Evolutionary conservation across 2,797 vertebrate genomes (phyloP).

Genomic region (Rhynchotus rufescens): DNA sequence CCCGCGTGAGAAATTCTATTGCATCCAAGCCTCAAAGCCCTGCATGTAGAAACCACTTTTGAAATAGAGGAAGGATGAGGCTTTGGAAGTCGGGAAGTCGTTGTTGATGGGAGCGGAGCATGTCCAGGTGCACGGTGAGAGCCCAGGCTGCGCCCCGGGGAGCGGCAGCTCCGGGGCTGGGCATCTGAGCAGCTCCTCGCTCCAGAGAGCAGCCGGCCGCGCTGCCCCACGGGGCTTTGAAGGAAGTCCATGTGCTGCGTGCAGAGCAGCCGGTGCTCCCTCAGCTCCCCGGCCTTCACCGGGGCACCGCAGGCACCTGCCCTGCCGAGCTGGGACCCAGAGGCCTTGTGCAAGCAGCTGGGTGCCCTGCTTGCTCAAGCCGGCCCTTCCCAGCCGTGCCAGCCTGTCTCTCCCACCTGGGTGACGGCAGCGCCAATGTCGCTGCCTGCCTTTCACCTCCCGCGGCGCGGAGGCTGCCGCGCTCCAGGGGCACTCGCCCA

Average conservation of each 20-base stretch:
- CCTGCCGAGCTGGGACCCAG: not conserved
- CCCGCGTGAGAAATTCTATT: rapidly evolving
- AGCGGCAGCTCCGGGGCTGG: no score
- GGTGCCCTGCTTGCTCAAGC: not conserved
- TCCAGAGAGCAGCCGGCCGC: not conserved
- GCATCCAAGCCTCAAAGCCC: not conserved
- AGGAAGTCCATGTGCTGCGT: not conserved
- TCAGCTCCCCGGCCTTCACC: not conserved
- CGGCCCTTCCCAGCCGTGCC: not conserved
- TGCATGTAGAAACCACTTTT: not conserved
- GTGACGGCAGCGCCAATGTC: not conserved
- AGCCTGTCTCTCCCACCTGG: rapidly evolving
- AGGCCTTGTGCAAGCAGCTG: not conserved
- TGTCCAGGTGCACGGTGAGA: rapidly evolving
- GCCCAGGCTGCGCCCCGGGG: not conserved
- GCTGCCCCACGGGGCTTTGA: not conserved
- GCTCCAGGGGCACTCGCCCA: not conserved
- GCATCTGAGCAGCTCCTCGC: no score
- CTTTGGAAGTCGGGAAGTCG: not conserved
- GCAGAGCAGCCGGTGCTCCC: rapidly evolving
- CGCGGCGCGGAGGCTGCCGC: not conserved
- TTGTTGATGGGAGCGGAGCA: not conserved
- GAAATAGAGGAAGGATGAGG: not conserved
- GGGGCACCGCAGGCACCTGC: not conserved
- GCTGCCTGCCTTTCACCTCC: not conserved